Base-by-base conservation (phyloP, 2,113 vertebrate genomes). In the Arvicanthis niloticus region DNA sequence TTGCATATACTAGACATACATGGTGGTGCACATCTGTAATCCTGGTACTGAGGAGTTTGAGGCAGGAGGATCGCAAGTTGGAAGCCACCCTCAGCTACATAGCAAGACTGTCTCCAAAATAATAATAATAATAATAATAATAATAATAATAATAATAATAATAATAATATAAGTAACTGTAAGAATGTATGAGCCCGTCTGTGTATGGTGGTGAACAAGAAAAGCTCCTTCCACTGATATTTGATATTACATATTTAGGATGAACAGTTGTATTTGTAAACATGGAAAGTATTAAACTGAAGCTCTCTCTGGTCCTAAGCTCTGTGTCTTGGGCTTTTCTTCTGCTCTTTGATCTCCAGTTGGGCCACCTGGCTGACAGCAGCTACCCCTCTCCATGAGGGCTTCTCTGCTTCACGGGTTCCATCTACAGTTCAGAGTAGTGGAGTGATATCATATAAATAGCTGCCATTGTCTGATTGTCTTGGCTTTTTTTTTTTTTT, bases 271-370 rank as follows among this genome's bases (percentile, higher is more conserved):
- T 16, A 7, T 93, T 90, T 7, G 78, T 87, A 78, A 76, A 70
- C 15, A 70, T 40, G 5, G 42, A 9, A 22, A 48, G 8, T 72
- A 34, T 82, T 88, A 34, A 80, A 94, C 93, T 95, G 82, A 70
- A 60, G 72, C n/a, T 72, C 65, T 89, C 7, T 45, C 53, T 34
- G 76, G 93, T 84, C 60, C 87, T 90, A 24, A 42, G 58, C 93
- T n/a, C 26, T 8, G 15, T 22, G 86, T 34, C 5, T 31, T 62
- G 62, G 70, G 29, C 67, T 85, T 2, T 0, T 84, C 42, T 56
- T 1, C 53, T 7, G 60, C 37, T 17, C 62, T 96, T 98, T 96
- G 45, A 97, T 98, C 96, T 81, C 88, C 60, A 70, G 34, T 53
- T 90, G 62, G 91, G 76, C 88, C 95, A 86, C 45, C 70, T 91